Evolutionary conservation across 2,797 vertebrate genomes (phyloP), one percentile per base, ranked within the genome.

Genomic region (Mionectes olivaceus): DNA sequence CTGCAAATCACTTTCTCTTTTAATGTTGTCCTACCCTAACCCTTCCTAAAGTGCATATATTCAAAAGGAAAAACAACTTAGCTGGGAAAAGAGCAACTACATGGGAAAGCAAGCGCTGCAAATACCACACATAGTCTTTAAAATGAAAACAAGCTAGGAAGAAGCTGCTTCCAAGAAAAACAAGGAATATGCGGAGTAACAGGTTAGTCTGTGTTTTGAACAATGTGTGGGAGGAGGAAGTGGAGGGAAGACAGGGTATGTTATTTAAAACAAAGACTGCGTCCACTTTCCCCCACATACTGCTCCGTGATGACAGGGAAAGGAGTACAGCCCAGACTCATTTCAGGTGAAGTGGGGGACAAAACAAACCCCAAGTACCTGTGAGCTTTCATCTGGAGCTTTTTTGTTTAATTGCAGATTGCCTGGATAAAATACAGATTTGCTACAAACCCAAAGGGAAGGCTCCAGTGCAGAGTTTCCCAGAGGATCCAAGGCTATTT

Each of bases 171-270:
- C 96, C 96, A 97, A 97, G 96, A 92, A 78, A 96, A 95, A 94
- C 87, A 96, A 78, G 82, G 91, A 95, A 65, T 92, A 95, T 57
- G 77, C 1, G 0, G 95, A 91, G 91, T 93, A 96, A 96, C 91
- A 97, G 95, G 96, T 96, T 96, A 92, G 89, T 55, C 84, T 95
- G 69, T 95, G 94, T 95, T 95, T 86, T 92, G 87, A 93, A 83
- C 79, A 91, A 56, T 16, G 84, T 0, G 91, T 96, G 82, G 94
- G 95, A 96, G 94, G 84, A 95, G 84, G 94, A 95, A 95, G 91
- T 25, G 46, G 56, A 95, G 47, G 77, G 78, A 94, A 90, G 94
- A 93, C 0, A 0, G 89, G 35, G 32, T 68, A 83, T 89, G 85
- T 85, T 95, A 89, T 63, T 92, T 91, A 73, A 93, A 94, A 94